Evolutionary conservation across 2,888 invertebrate species (phyloP), one percentile per base, ranked within the genome.

Genomic region (Rhimphoctona megacephalus): DNA sequence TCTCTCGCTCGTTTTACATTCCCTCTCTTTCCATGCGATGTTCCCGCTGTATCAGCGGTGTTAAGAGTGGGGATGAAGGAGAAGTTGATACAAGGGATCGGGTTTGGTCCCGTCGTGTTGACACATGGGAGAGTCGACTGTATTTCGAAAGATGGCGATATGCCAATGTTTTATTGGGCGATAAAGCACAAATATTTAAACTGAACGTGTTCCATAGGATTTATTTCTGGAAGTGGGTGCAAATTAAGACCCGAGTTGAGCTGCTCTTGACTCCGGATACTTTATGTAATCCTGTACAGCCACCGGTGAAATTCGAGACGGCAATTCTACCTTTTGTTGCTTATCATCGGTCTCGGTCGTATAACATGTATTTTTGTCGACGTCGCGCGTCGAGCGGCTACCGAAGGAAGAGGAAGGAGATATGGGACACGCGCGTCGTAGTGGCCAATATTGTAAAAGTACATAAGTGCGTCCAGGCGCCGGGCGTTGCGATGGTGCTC

Each of bases 401-500:
- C 39, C 79, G 54, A 83, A 54, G 57, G n/a, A n/a, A 67, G 49
- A 67, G 67, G 64, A 76, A 72, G 74, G 67, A 52, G 85, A 70
- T 78, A 79, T 82, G 87, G 88, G 88, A 89, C 87, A 82, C 82
- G 88, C 89, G 91, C 91, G 92, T 92, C 91, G 91, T 91, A 91
- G 89, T 92, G 90, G 89, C 88, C 25, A 36, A 52, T 33, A 86
- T 78, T 69, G 64, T 64, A 64, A 66, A 30, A 43, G 52, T 66
- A 64, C 33, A 49, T 64, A 3, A 57, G 67, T 57, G 92, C 92
- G 92, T 91, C 90, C 66, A 90, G 93, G 91, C 93, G 93, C 91
- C 92, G 89, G 89, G 92, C 93, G 93, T 92, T 92, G 92, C 92
- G 92, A 88, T 92, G 93, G 91, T 92, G 91, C 92, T 93, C 92